Evolutionary conservation across 2,888 invertebrate genomes (phyloP).

Genomic region (Zeuzera pyrina): DNA sequence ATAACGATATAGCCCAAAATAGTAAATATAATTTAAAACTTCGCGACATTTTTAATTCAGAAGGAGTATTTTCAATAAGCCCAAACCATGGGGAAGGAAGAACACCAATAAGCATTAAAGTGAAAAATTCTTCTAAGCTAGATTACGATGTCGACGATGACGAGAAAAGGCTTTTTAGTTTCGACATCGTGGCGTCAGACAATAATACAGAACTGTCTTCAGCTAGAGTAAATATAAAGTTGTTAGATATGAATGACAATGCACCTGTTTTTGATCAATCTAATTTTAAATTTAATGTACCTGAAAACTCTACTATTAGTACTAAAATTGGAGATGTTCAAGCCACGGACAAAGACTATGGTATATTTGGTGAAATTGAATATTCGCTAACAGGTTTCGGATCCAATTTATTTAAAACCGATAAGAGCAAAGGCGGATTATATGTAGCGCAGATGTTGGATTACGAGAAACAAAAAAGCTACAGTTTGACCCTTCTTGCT

Average conservation of each 20-base stretch:
- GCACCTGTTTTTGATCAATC: conserved; percentile 77
- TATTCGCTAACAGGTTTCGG: conserved; percentile 86
- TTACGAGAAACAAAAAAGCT: conserved; percentile 85
- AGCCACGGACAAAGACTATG: conserved; percentile 83
- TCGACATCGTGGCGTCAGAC: conserved; percentile 77
- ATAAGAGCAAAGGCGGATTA: conserved; percentile 77
- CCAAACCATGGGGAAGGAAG: conserved; percentile 80
- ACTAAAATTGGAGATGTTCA: conserved; percentile 76
- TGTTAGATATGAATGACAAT: conserved; percentile 87
- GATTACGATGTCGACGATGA: conserved; percentile 81
- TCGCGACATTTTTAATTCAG: conserved; percentile 72
- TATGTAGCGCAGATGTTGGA: conserved; percentile 78
- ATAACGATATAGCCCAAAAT: conserved; percentile 82
- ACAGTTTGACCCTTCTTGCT: conserved; percentile 85
- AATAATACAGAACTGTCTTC: conserved; percentile 70
- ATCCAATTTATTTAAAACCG: conserved; percentile 81
- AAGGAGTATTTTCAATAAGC: conserved; percentile 75
- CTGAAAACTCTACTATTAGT: conserved; percentile 77
- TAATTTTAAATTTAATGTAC: conserved; percentile 76
- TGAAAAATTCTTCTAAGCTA: conserved; percentile 75
- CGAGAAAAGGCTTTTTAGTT: conserved; percentile 73
- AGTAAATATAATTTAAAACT: conserved; percentile 78
- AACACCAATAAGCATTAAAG: conserved; percentile 82
- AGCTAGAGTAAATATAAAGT: conserved; percentile 74
- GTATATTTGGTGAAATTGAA: conserved; percentile 78